Evolutionary conservation across 1,140 invertebrate species (phyloP).

Genomic region (Scaptomyza pallida): DNA sequence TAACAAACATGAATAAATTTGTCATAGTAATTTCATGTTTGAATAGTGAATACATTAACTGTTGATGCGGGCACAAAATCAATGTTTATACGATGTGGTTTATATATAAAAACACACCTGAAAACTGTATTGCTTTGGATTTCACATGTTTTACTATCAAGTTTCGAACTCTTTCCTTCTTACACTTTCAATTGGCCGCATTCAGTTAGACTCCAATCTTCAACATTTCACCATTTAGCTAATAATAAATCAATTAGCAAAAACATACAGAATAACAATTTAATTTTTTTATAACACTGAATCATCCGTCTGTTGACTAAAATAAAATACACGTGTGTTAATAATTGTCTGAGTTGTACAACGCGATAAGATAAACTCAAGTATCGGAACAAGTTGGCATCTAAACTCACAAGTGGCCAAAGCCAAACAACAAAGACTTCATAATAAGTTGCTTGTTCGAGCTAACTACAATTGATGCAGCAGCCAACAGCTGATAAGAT

Average conservation of each 20-base stretch:
- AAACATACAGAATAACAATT: neutral
- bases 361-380: slow-evolving; percentile 23
- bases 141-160: neutral
- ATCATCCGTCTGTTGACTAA: slow-evolving; percentile 14
- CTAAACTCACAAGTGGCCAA: neutral
- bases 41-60: neutral
- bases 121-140: neutral
- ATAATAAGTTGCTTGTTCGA: slow-evolving; percentile 10
- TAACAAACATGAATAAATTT: no score
- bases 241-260: slow-evolving; percentile 5
- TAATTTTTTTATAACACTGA: neutral
- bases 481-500: slow-evolving; percentile 29
- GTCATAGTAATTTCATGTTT: neutral
- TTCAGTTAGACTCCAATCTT: no score
- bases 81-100: no score
- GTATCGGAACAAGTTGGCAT: slow-evolving; percentile 7
- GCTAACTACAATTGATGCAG: slow-evolving; percentile 6
- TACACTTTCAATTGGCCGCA: neutral
- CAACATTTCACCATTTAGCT: neutral
- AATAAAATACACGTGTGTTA: neutral
- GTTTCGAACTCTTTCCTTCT: neutral
- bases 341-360: slow-evolving; percentile 3
- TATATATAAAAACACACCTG: neutral
- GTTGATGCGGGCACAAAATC: neutral
- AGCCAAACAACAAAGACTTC: neutral